These are phyloP conservation scores for Trichogramma pretiosum DNA, from an alignment of 1,140 invertebrate genomes.

Conservation along the genomic window DNA sequence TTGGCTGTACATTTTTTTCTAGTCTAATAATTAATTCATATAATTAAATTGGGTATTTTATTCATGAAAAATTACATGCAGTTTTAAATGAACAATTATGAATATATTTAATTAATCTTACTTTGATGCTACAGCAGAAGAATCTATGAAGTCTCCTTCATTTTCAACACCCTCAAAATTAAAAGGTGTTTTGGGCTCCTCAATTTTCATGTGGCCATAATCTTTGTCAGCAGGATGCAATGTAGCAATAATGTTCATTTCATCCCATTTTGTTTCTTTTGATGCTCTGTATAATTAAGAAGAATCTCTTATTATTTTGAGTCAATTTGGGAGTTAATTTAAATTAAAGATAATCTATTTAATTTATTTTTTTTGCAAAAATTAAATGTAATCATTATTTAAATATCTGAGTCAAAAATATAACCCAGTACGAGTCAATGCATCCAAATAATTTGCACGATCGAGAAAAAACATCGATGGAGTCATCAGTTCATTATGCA, in stretches of 20 bases:
- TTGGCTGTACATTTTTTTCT: constrained; percentile 51
- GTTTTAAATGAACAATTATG: constrained; percentile 3
- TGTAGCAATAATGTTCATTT: constrained; percentile 98
- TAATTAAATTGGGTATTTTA: constrained; percentile 2
- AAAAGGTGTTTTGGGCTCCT: constrained; percentile 96
- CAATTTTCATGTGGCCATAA: constrained; percentile 99
- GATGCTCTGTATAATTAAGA: constrained; percentile 44
- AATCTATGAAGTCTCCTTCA: constrained; percentile 67
- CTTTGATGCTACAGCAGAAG: constrained; percentile 68
- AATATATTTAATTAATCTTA: constrained; percentile 30
- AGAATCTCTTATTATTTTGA: neutral
- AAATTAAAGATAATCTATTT: neutral
- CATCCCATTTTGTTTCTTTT: constrained; percentile 92
- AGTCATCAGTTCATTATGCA: neutral
- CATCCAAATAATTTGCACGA: no score
- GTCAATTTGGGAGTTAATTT: no score
- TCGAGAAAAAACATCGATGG: no score
- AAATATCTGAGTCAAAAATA: no score
- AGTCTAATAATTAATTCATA: constrained; percentile 49
- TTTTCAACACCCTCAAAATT: constrained; percentile 64
- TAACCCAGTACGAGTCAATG: no score
- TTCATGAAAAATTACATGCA: neutral
- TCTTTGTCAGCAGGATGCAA: constrained; percentile 96
- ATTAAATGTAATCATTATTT: neutral
- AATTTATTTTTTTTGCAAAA: neutral